Evolutionary conservation across 30 jellyfish, hydroid and myxozoan genomes (phyloP).

Genomic region (Hydractinia symbiolongicarpus): DNA sequence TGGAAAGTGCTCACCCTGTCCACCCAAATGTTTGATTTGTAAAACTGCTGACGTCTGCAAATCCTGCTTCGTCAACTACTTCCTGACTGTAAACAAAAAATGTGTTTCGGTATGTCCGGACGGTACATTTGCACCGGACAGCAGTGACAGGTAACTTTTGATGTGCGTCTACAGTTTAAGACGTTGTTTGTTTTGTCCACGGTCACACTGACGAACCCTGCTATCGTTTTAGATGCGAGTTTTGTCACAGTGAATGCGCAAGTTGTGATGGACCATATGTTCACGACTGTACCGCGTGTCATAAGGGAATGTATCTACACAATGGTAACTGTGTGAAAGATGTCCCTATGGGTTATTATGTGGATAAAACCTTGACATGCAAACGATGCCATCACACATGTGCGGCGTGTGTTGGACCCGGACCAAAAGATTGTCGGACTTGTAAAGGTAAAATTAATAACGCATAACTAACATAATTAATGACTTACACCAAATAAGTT

Average conservation of each 20-base stretch:
- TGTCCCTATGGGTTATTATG: conserved; percentile 34
- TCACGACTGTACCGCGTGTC: conserved; percentile 32
- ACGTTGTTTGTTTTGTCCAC: too few species aligned
- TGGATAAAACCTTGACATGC: conserved; percentile 38
- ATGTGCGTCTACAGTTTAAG: neutral
- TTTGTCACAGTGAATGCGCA: conserved; percentile 18
- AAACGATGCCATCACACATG: conserved; percentile 74
- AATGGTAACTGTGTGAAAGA: conserved; percentile 27
- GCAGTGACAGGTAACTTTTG: conserved; percentile 7
- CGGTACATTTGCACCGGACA: conserved; percentile 50
- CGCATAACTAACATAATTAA: neutral
- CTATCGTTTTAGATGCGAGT: conserved; percentile 13
- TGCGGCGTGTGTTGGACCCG: conserved; percentile 65
- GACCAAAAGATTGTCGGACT: conserved; percentile 46
- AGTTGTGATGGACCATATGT: conserved; percentile 33
- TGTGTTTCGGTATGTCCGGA: conserved; percentile 74
- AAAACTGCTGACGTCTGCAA: conserved; percentile 55
- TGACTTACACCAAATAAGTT: neutral
- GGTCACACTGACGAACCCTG: neutral
- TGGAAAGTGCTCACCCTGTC: conserved; percentile 68
- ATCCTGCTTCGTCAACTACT: conserved; percentile 48
- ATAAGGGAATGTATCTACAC: conserved; percentile 15
- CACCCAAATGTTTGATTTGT: conserved; percentile 73
- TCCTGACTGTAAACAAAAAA: conserved; percentile 36
- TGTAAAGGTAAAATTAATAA: conserved; percentile 40